These are phyloP conservation scores for Orthonychiurus folsomi DNA, from an alignment of 2,888 invertebrate species.

Conservation along the genomic window DNA sequence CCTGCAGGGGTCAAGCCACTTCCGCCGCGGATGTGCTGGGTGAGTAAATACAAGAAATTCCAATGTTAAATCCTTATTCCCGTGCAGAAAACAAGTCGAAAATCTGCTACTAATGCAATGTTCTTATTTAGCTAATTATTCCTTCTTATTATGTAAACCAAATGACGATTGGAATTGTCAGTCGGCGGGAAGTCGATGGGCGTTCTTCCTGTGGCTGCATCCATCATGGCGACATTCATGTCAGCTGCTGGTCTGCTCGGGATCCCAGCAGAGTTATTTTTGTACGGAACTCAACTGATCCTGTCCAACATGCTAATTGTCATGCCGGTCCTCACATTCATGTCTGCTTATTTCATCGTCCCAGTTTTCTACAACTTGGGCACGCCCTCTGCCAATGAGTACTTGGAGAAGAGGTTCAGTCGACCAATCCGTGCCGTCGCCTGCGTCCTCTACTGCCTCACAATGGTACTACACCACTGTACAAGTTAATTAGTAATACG, in stretches of 20 bases:
- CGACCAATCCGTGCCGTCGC: slow-evolving; percentile 5
- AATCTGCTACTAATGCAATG: too few relatives aligned
- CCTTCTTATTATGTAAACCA: too few relatives aligned
- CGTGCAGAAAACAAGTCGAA: too few relatives aligned
- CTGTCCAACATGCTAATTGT: slow-evolving; percentile 17
- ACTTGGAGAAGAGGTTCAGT: slow-evolving; percentile 8
- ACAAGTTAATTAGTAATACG: background rate
- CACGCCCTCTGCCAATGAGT: slow-evolving; percentile 41
- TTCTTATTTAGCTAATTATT: too few relatives aligned
- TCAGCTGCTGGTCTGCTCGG: slow-evolving; percentile 9
- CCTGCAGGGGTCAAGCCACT: slow-evolving; percentile 62
- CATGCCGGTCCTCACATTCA: slow-evolving; percentile 18
- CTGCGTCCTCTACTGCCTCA: slow-evolving; percentile 9
- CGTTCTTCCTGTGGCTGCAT: slow-evolving; percentile 72
- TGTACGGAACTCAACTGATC: slow-evolving; percentile 62
- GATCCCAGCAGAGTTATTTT: slow-evolving; percentile 62
- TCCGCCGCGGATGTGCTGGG: slow-evolving; percentile 71
- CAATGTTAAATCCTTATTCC: too few relatives aligned
- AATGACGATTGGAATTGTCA: too few relatives aligned
- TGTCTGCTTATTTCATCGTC: slow-evolving; percentile 35
- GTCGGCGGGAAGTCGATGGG: slow-evolving; percentile 70
- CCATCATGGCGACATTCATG: slow-evolving; percentile 66
- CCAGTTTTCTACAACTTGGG: slow-evolving; percentile 41
- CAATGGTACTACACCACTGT: background rate
- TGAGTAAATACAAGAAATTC: too few relatives aligned